These are phyloP conservation scores for Melipona beecheii DNA, from an alignment of 2,888 invertebrate genomes.

Conservation along the genomic window DNA sequence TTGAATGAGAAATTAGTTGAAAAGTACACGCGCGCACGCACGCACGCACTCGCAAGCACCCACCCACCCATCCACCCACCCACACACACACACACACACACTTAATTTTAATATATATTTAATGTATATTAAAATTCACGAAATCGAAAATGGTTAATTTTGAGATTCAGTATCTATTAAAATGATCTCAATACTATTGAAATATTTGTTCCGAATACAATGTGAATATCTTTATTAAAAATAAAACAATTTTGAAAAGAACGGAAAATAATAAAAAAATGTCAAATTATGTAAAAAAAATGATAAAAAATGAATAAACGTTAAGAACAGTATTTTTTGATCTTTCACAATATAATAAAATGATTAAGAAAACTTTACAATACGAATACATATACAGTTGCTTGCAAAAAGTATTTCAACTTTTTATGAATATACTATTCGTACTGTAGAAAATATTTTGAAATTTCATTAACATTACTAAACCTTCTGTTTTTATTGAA, in stretches of 20 bases:
- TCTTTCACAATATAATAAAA: neutral
- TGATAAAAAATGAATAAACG: neutral
- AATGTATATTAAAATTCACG: neutral
- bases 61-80: too few relatives aligned
- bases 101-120: neutral
- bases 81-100: neutral
- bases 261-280: neutral
- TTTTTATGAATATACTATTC: too few relatives aligned
- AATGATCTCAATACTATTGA: neutral
- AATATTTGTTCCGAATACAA: neutral
- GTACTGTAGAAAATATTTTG: too few relatives aligned
- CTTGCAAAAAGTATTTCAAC: too few relatives aligned
- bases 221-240: neutral
- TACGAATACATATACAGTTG: neutral
- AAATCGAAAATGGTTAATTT: neutral
- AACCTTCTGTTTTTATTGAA: too few relatives aligned
- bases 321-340: neutral
- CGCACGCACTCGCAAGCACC: too few relatives aligned
- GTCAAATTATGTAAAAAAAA: neutral
- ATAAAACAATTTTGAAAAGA: neutral
- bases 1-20: too few relatives aligned
- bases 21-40: too few relatives aligned
- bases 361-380: neutral
- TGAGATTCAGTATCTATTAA: neutral
- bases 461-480: too few relatives aligned